Evolutionary conservation across 1,140 invertebrate genomes (phyloP).

Genomic region (Littorina saxatilis): DNA sequence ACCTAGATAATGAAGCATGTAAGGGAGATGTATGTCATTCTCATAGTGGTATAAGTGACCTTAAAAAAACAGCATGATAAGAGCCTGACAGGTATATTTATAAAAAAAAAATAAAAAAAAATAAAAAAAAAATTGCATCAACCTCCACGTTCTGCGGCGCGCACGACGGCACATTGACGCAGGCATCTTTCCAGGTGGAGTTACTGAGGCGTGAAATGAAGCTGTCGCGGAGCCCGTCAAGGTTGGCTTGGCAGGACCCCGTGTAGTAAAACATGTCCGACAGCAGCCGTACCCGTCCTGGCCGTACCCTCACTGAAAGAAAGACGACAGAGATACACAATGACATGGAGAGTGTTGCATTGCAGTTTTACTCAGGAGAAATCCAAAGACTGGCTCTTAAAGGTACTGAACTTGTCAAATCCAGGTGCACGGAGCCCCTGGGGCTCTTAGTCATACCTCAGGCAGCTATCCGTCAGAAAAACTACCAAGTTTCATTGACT

Average conservation of each 20-base stretch:
- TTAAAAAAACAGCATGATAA: background rate
- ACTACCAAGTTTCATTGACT: too few relatives aligned
- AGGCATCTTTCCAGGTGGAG: background rate
- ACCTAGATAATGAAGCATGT: too few relatives aligned
- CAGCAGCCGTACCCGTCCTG: background rate
- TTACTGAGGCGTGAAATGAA: background rate
- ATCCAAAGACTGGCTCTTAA: too few relatives aligned
- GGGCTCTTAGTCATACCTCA: too few relatives aligned
- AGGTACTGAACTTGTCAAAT: too few relatives aligned
- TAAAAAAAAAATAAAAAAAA: background rate
- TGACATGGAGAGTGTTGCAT: too few relatives aligned
- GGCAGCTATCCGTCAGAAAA: too few relatives aligned
- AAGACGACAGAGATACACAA: too few relatives aligned
- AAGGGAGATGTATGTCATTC: too few relatives aligned
- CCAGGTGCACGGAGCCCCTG: too few relatives aligned
- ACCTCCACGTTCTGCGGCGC: background rate
- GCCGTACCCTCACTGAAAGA: background rate
- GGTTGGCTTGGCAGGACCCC: background rate
- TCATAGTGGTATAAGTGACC: background rate
- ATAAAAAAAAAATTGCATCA: background rate
- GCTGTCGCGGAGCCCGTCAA: background rate
- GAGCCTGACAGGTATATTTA: background rate
- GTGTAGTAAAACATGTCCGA: background rate
- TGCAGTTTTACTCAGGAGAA: too few relatives aligned
- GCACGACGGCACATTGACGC: background rate